These are phyloP conservation scores for Ctenochaetus hawaiiensis DNA, from an alignment of 2,797 vertebrate genomes.

Conservation along the genomic window DNA sequence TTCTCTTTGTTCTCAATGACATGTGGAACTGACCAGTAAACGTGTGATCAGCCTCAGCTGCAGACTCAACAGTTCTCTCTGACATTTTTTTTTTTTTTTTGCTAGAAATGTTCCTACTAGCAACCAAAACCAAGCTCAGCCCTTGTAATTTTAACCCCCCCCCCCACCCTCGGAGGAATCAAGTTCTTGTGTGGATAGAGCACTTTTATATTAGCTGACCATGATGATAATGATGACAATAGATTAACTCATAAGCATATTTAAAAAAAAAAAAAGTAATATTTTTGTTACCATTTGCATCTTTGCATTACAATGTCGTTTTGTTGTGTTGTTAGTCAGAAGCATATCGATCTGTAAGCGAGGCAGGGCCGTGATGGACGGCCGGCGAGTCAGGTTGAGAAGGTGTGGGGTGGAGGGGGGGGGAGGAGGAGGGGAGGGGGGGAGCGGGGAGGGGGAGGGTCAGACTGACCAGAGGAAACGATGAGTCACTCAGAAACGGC, in stretches of 20 bases:
- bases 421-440: not conserved
- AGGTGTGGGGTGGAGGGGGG: not conserved
- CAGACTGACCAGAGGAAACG: conserved; percentile 65
- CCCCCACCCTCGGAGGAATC: conserved; percentile 65
- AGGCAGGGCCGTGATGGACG: conserved; percentile 65
- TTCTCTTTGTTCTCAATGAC: conserved; percentile 73
- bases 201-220: conserved; percentile 87
- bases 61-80: conserved; percentile 73
- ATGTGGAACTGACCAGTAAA: conserved; percentile 75
- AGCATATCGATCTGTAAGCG: conserved; percentile 81
- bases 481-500: conserved; percentile 69
- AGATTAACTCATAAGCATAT: conserved; percentile 78
- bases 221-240: conserved; percentile 72
- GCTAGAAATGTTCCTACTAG: conserved; percentile 66
- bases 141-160: conserved; percentile 56
- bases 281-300: conserved; percentile 86
- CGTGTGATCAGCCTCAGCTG: conserved; percentile 70
- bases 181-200: conserved; percentile 84
- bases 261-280: conserved; percentile 70
- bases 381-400: conserved; percentile 22
- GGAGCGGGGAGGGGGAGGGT: conserved; percentile 6
- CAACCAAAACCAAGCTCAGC: conserved; percentile 76
- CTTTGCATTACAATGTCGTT: conserved; percentile 82
- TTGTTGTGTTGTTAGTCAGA: conserved; percentile 77
- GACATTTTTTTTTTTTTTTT: conserved; percentile 52